Evolutionary conservation across 2,113 vertebrate species (phyloP).

Genomic region (Megaceryle torquata): DNA sequence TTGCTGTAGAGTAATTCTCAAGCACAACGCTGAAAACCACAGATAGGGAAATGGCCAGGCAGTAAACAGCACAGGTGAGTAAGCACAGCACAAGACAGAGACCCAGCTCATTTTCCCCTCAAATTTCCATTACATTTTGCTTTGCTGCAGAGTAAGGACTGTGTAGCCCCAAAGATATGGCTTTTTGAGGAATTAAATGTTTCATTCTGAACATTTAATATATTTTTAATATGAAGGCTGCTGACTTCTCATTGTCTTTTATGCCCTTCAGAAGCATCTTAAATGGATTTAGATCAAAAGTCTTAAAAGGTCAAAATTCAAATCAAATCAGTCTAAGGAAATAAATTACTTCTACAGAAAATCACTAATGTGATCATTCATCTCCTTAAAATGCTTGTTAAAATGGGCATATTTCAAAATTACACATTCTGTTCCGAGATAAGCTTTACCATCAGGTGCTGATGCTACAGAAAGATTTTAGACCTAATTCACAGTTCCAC

Average conservation of each 20-base stretch:
- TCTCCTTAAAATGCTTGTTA: not conserved
- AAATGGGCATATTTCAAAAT: not conserved
- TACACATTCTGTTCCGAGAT: not conserved
- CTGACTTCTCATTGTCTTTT: not conserved
- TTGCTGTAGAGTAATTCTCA: not conserved
- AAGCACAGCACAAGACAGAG: not conserved
- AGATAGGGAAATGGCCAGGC: not conserved
- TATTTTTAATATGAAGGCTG: slow-evolving; percentile 1
- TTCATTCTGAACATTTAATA: not conserved
- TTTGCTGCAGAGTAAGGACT: not conserved
- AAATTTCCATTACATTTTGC: not conserved
- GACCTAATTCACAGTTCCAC: not conserved
- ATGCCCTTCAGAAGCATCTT: not conserved
- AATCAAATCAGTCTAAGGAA: not conserved
- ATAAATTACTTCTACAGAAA: slow-evolving; percentile 10
- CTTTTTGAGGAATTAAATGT: not conserved
- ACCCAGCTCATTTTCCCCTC: not conserved
- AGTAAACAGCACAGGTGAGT: not conserved
- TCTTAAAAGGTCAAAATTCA: slow-evolving; percentile 30
- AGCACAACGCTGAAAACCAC: not conserved
- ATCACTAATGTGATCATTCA: not conserved
- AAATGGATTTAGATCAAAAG: slow-evolving; percentile 25
- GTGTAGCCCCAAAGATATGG: not conserved
- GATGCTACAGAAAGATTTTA: not conserved
- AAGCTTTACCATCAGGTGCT: not conserved